Evolutionary conservation across 2,113 vertebrate species (phyloP).

Genomic region (Onychorhynchus coronatus): DNA sequence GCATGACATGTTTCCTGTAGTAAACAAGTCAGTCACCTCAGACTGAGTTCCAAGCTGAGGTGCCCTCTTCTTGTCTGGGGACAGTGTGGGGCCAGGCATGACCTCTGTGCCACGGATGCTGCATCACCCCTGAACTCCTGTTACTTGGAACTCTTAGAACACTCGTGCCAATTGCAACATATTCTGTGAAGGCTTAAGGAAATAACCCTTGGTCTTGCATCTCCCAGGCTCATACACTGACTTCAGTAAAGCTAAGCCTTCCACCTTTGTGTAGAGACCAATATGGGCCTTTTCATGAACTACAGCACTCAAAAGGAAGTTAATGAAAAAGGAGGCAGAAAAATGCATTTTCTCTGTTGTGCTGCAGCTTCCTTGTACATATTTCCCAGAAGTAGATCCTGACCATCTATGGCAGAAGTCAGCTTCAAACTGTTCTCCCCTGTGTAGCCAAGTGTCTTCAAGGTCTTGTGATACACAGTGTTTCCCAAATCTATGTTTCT

Average conservation of each 20-base stretch:
- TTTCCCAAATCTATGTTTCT: no score
- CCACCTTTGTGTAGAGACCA: rapidly evolving
- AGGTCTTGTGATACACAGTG: no score
- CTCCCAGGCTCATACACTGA: not conserved
- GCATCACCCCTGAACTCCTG: not conserved
- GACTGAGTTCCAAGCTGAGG: not conserved
- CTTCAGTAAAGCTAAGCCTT: not conserved
- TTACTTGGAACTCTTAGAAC: not conserved
- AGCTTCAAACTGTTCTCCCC: not conserved
- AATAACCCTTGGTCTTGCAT: not conserved
- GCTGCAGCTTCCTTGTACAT: rapidly evolving
- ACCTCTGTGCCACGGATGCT: rapidly evolving
- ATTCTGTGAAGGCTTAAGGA: not conserved
- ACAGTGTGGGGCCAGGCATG: not conserved
- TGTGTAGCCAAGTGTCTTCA: no score
- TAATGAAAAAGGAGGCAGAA: not conserved
- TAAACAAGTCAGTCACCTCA: not conserved
- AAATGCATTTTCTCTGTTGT: not conserved
- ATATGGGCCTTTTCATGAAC: not conserved
- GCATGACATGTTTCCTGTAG: not conserved
- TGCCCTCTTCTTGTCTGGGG: rapidly evolving
- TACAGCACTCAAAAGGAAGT: not conserved
- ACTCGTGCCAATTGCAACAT: not conserved
- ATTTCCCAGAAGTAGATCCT: not conserved
- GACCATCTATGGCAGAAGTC: not conserved